Conservation (phyloP, 2,113 vertebrate species). For the Fulica atra region DNA sequence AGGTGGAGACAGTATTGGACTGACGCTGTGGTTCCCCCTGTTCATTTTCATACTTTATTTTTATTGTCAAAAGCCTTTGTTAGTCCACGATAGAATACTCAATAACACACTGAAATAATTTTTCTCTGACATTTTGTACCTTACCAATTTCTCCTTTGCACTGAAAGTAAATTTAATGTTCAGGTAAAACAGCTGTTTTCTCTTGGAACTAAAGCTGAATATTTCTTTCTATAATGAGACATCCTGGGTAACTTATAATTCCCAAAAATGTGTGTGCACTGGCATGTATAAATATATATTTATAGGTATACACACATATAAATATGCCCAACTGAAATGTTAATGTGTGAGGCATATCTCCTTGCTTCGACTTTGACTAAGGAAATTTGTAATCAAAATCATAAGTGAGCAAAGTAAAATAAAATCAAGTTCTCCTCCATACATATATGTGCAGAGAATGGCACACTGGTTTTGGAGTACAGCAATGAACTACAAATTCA, state of each 20-base stretch:
- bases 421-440: background rate
- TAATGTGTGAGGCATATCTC: background rate
- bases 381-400: background rate
- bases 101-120: background rate
- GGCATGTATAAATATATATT: rapidly evolving
- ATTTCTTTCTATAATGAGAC: background rate
- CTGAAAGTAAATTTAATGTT: background rate
- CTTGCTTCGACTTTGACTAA: background rate
- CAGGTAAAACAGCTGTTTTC: background rate
- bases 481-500: background rate
- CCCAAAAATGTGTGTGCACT: background rate
- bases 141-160: background rate
- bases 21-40: background rate
- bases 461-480: background rate
- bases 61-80: background rate
- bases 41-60: background rate
- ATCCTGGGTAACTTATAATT: background rate
- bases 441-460: background rate
- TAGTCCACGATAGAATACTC: background rate
- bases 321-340: background rate
- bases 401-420: background rate
- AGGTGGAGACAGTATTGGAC: background rate
- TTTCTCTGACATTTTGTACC: background rate
- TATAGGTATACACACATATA: background rate
- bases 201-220: background rate